Evolutionary conservation across 2,797 vertebrate species (phyloP).

Genomic region (Pipistrellus pipistrellus): DNA sequence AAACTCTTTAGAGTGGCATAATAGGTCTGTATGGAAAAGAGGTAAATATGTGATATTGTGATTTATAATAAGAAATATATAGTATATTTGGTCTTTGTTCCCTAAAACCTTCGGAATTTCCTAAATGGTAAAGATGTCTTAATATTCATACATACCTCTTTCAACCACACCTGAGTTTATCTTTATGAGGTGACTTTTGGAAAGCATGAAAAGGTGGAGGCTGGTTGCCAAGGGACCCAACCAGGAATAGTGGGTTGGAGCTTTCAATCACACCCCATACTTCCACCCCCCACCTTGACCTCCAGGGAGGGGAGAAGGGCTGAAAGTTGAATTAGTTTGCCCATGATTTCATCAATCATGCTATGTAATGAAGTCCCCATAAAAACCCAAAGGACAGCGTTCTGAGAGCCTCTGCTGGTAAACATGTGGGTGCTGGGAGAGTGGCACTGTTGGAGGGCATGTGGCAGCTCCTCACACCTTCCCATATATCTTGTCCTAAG

Average conservation of each 20-base stretch:
- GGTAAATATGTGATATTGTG: neutral
- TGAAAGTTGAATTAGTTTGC: neutral
- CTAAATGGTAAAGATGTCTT: neutral
- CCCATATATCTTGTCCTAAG: neutral
- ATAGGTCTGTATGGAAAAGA: neutral
- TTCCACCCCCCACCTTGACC: no score
- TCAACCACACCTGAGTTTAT: neutral
- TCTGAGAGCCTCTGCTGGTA: neutral
- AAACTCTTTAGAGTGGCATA: slow-evolving; percentile 4
- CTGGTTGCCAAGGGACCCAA: neutral
- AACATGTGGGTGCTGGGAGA: neutral
- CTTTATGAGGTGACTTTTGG: neutral
- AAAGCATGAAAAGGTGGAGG: neutral
- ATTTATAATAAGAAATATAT: neutral
- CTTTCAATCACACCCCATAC: neutral
- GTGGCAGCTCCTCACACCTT: neutral
- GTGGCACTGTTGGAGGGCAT: no score
- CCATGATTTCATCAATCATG: neutral
- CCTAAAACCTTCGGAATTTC: neutral
- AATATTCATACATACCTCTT: neutral
- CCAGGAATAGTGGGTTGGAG: neutral
- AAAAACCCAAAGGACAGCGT: neutral
- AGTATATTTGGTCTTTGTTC: neutral
- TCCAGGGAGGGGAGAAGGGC: neutral
- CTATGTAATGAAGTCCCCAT: neutral